Conservation (phyloP, 2,113 vertebrate species). For the Collichthys lucidus region DNA sequence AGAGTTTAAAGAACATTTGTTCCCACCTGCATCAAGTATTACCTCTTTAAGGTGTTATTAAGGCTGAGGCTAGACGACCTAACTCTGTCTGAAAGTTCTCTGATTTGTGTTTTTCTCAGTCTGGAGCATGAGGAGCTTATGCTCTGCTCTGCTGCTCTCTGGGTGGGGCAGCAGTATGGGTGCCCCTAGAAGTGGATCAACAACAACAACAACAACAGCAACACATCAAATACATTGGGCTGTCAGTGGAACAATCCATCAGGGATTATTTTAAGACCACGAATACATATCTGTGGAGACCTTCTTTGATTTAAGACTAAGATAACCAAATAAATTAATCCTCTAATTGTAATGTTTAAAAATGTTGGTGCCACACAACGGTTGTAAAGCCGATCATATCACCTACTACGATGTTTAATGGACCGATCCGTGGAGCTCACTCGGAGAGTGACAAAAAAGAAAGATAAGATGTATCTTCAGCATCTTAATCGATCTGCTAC, state of each 20-base stretch:
- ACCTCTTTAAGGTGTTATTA: conserved; percentile 10
- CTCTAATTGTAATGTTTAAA: not conserved
- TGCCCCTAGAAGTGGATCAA: conserved; percentile 28
- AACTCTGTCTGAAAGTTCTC: conserved; percentile 9
- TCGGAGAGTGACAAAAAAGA: not conserved
- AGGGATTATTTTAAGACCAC: conserved; percentile 44
- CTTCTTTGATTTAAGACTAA: not conserved
- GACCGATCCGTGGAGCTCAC: not conserved
- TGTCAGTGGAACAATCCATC: conserved; percentile 45
- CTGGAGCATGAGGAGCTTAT: conserved; percentile 18
- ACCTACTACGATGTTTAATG: not conserved
- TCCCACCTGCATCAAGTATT: not conserved
- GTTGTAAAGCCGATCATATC: not conserved
- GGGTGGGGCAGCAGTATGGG: too few species aligned
- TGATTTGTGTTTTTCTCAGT: conserved; percentile 16
- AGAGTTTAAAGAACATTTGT: not conserved
- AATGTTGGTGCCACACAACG: not conserved
- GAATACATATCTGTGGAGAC: not conserved
- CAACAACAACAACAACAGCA: conserved; percentile 29
- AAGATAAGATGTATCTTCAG: not conserved
- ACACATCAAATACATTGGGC: conserved; percentile 33
- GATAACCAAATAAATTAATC: not conserved
- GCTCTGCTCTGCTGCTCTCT: conserved; percentile 28
- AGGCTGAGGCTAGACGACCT: not conserved
- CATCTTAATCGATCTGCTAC: conserved; percentile 11